Conservation (phyloP, 2,888 invertebrate genomes). For the Drosophila maculinotata region DNA sequence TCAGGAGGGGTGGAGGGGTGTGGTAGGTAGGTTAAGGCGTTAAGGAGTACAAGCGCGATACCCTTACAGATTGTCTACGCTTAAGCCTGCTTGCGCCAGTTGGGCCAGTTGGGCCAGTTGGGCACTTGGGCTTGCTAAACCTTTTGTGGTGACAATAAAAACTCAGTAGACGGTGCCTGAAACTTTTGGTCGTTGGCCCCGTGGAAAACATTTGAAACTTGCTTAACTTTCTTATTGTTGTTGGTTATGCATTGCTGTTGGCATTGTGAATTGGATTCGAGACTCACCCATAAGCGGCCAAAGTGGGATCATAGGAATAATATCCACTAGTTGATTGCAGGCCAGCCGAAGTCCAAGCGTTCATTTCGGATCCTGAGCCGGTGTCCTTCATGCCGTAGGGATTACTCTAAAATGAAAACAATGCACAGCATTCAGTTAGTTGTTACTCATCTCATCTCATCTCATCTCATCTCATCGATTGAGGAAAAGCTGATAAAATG, state of each 20-base stretch:
- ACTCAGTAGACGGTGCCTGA: constrained; percentile 59
- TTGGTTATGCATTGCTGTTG: constrained; percentile 5
- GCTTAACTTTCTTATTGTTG: constrained; percentile 58
- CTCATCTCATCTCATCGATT: constrained; percentile 7
- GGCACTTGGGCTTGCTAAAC: too few relatives aligned
- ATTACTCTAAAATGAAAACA: constrained; percentile 89
- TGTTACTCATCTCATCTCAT: too few relatives aligned
- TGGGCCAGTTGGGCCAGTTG: too few relatives aligned
- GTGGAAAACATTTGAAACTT: constrained; percentile 66
- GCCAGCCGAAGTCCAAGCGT: constrained; percentile 95
- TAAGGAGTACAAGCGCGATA: constrained; percentile 20
- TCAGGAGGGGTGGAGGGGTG: too few relatives aligned
- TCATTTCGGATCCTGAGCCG: constrained; percentile 93
- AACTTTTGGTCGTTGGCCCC: constrained; percentile 63
- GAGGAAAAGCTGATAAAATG: constrained; percentile 38
- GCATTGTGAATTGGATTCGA: constrained; percentile 16
- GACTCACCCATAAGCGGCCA: constrained; percentile 95
- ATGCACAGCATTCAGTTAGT: constrained; percentile 2
- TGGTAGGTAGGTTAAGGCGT: neutral
- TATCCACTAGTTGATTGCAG: constrained; percentile 95
- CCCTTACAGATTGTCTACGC: constrained; percentile 50
- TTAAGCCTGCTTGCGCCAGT: too few relatives aligned
- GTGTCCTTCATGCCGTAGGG: constrained; percentile 95
- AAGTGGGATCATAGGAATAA: constrained; percentile 96
- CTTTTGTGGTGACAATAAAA: constrained; percentile 67